Conservation (phyloP, 1,140 invertebrate species). For the Zaprionus africanus region DNA sequence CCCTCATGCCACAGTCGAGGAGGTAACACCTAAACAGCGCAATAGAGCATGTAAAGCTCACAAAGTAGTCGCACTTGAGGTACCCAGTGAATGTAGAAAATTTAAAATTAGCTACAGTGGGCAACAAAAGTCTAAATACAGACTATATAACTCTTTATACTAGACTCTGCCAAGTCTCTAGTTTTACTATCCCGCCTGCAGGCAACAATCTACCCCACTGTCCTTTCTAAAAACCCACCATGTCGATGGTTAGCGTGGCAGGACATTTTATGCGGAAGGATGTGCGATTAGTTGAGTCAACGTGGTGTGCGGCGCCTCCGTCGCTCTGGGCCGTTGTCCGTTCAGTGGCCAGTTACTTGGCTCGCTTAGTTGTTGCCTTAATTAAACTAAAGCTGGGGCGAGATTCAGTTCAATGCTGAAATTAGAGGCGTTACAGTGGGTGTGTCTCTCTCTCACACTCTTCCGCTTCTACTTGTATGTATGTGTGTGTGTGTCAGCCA, state of each 20-base stretch:
- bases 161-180: too few species aligned
- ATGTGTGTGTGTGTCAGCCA: slow-evolving; percentile 30
- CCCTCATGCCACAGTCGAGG: slow-evolving; percentile 55
- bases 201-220: slow-evolving; percentile 24
- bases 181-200: neutral
- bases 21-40: slow-evolving; percentile 64
- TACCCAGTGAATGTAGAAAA: slow-evolving; percentile 2
- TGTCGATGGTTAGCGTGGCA: slow-evolving; percentile 7
- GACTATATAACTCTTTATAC: too few species aligned
- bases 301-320: slow-evolving; percentile 36
- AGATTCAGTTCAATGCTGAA: slow-evolving; percentile 77
- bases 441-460: slow-evolving; percentile 37
- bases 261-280: slow-evolving; percentile 78
- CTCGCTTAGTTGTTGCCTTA: slow-evolving; percentile 80
- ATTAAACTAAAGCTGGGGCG: slow-evolving; percentile 80
- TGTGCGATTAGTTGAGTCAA: slow-evolving; percentile 81
- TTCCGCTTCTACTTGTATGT: slow-evolving; percentile 29
- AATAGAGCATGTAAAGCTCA: slow-evolving; percentile 43
- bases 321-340: slow-evolving; percentile 40
- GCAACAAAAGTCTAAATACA: too few species aligned
- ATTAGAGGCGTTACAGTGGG: slow-evolving; percentile 72
- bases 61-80: neutral
- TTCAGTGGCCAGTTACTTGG: slow-evolving; percentile 70
- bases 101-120: neutral
- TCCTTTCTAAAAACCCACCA: slow-evolving; percentile 10